phyloP scores from a whole-genome alignment of 2,888 invertebrate genomes.

The Apamea epomidion region DNA sequence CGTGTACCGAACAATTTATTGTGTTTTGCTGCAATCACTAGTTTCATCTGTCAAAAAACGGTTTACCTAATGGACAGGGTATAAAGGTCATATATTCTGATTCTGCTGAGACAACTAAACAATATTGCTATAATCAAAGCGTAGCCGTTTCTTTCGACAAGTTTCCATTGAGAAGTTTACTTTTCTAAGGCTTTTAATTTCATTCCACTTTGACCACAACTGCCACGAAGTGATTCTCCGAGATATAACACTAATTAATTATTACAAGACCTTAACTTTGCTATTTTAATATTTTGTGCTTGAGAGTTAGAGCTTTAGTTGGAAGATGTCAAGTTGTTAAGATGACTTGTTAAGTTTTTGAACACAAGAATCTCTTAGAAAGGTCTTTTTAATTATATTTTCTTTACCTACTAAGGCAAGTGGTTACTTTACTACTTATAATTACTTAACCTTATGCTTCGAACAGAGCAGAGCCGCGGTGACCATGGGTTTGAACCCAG shows the following conservation, averaged over 20 bases:
- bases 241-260: conserved; percentile 17
- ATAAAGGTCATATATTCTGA: neutral
- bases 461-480: too few species aligned
- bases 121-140: conserved; percentile 11
- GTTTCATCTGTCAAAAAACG: too few species aligned
- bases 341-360: neutral
- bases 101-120: neutral
- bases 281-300: conserved; percentile 10
- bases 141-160: conserved; percentile 5
- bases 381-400: neutral
- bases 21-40: too few species aligned
- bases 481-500: too few species aligned
- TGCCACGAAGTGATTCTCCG: conserved; percentile 23
- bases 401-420: neutral
- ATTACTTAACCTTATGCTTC: neutral
- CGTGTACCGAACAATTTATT: too few species aligned
- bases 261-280: conserved; percentile 16
- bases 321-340: neutral
- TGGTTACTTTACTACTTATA: neutral
- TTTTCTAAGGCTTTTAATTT: conserved; percentile 28
- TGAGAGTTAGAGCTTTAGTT: neutral
- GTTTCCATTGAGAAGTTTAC: conserved; percentile 15
- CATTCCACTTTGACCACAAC: conserved; percentile 22
- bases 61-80: too few species aligned
- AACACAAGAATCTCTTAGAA: neutral